Evolutionary conservation across 2,113 vertebrate species (phyloP), one percentile per base, ranked within the genome.

Genomic region (Trematomus loennbergii): DNA sequence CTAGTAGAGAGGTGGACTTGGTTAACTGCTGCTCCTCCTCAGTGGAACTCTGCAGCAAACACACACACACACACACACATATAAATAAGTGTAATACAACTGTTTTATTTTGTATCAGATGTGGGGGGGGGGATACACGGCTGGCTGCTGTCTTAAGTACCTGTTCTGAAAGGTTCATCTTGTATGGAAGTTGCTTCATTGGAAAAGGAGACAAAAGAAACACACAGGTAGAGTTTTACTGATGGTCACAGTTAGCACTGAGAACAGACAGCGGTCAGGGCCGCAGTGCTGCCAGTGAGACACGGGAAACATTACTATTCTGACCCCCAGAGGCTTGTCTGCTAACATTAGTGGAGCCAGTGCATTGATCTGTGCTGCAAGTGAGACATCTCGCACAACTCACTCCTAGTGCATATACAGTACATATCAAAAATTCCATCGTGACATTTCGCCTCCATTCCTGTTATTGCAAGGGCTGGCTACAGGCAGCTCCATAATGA

Each of bases 1-100:
- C 98, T 18, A 99, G 95, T 70, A 99, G 87, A 5, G 97, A 98
- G 18, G 96, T 94, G 80, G 96, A 92, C 95, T 98, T 98, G 78
- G 88, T 96, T 88, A 92, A 72, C 48, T 94, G 96, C 88, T 97
- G 96, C 8, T 97, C 97, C 40, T 97, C 97, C 9, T 98, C 97
- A 0, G 92, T 96, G 88, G 97, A 97, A 75, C 95, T 95, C 98
- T 99, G 82, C 40, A 72, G 81, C 16, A 69, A 20, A 88, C 40
- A 88, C 53, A 89, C 61, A 64, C 49, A 48, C 36, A 53, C 15
- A 46, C 36, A 46, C 17, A 78, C 2, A 52, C n/a, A n/a, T n/a
- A n/a, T n/a, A 18, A 82, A 70, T 33, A 4, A 86, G 49, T 12
- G 36, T 36, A 22, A 22, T 13, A 13, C 40, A 12, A 8, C 11